A percentile compares a stretch with the other conserved stretches of the same genome.
Conservation (phyloP, 1,140 invertebrate species). For the Heliconius himera region DNA sequence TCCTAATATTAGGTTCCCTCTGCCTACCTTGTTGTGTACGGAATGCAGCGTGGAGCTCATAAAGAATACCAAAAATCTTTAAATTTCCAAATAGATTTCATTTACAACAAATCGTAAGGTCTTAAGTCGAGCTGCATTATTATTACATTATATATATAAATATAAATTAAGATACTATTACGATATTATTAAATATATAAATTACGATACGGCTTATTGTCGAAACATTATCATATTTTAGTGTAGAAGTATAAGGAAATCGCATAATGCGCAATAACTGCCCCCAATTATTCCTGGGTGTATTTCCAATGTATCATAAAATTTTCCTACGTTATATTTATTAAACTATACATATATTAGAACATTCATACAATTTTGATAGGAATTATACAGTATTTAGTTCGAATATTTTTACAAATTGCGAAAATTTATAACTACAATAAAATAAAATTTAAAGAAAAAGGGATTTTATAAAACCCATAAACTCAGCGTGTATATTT, state of each 20-base stretch:
- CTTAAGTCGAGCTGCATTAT: too few species aligned
- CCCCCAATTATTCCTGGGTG: conserved; percentile 5
- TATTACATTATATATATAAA: neutral
- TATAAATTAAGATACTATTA: neutral
- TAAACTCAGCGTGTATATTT: too few species aligned
- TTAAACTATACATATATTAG: conserved; percentile 29
- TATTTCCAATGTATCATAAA: conserved; percentile 38
- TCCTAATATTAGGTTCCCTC: too few species aligned
- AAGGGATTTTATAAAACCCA: too few species aligned
- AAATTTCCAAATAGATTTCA: too few species aligned
- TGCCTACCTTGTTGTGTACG: too few species aligned
- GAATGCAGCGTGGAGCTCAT: too few species aligned
- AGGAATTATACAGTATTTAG: neutral
- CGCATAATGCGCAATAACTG: neutral
- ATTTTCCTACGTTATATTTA: conserved; percentile 38
- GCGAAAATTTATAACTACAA: neutral
- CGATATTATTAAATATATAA: neutral
- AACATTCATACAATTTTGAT: neutral
- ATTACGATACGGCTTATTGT: neutral
- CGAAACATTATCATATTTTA: neutral
- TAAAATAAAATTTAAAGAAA: too few species aligned
- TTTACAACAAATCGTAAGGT: too few species aligned
- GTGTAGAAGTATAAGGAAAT: neutral
- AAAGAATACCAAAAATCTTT: too few species aligned
- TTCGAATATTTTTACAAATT: neutral